These are phyloP conservation scores for Cynoglossus semilaevis DNA, from an alignment of 2,113 vertebrate genomes.

Conservation along the genomic window DNA sequence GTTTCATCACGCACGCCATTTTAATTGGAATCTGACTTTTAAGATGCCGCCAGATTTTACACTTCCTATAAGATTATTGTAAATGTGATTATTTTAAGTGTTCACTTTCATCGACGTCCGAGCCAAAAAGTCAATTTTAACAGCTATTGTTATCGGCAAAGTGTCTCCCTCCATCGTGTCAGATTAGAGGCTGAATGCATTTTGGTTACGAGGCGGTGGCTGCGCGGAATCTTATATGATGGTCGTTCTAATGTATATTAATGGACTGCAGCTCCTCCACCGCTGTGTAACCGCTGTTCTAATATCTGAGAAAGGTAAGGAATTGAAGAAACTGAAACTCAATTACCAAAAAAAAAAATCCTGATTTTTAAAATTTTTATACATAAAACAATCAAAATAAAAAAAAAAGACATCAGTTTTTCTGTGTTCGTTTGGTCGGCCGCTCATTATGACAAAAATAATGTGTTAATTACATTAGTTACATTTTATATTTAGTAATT, in stretches of 20 bases:
- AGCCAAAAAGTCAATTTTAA: slow-evolving; percentile 7
- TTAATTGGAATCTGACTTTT: slow-evolving; percentile 45
- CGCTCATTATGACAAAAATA: too few relatives aligned
- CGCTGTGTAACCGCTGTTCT: not conserved
- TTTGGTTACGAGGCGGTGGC: not conserved
- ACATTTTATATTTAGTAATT: too few relatives aligned
- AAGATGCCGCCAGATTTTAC: slow-evolving; percentile 26
- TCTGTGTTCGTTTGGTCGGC: too few relatives aligned
- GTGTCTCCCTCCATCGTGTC: slow-evolving; percentile 17
- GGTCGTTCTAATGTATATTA: not conserved
- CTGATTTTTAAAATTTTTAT: too few relatives aligned
- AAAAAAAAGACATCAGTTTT: too few relatives aligned
- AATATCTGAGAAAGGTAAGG: too few relatives aligned
- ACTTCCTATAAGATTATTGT: slow-evolving; percentile 34
- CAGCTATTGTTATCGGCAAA: slow-evolving; percentile 20
- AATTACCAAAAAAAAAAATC: too few relatives aligned
- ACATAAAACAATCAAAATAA: too few relatives aligned
- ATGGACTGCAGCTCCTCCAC: not conserved
- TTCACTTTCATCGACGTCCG: slow-evolving; percentile 5
- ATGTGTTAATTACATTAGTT: too few relatives aligned
- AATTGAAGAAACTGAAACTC: too few relatives aligned
- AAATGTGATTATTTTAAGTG: not conserved
- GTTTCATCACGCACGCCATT: slow-evolving; percentile 20
- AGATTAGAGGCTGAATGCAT: slow-evolving; percentile 9
- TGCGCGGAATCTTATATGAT: not conserved